These are phyloP conservation scores for Eupristina koningsbergeri DNA, from an alignment of 1,140 invertebrate genomes.

Conservation along the genomic window DNA sequence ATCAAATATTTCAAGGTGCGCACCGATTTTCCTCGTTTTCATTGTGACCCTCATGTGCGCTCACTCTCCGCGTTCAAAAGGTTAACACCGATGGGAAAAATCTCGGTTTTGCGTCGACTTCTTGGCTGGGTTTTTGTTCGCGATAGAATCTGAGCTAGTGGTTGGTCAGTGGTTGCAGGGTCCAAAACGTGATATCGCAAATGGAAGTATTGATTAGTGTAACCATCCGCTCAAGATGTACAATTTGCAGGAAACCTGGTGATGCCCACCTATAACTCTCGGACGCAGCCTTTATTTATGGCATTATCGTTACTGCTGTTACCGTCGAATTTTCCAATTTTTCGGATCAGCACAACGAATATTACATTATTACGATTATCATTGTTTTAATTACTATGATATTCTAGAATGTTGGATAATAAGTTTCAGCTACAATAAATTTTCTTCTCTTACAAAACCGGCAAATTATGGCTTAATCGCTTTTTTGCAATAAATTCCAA, in stretches of 20 bases:
- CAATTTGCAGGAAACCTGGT: not conserved
- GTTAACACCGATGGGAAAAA: not conserved
- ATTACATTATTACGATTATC: conserved; percentile 10
- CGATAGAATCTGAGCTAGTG: too few relatives aligned
- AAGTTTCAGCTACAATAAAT: too few relatives aligned
- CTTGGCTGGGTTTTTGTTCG: not conserved
- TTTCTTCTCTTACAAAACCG: not conserved
- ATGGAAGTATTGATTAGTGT: conserved; percentile 41
- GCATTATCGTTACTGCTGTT: conserved; percentile 2
- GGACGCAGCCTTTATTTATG: not conserved
- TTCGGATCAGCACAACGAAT: not conserved
- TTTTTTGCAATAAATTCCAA: not conserved
- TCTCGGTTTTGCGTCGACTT: not conserved
- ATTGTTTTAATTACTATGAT: conserved; percentile 21
- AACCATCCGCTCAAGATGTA: too few relatives aligned
- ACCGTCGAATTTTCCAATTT: not conserved
- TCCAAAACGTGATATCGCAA: conserved; percentile 37
- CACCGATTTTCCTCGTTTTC: not conserved
- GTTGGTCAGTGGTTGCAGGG: not conserved
- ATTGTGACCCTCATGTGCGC: not conserved
- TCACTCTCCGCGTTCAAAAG: not conserved
- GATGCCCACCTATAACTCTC: too few relatives aligned
- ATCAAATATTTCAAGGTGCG: conserved; percentile 21
- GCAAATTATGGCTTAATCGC: not conserved
- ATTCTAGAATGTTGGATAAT: not conserved